A percentile compares a stretch with the other conserved stretches of the same genome.
These are phyloP conservation scores for Bothrops alternatus DNA, from an alignment of 2,797 vertebrate genomes.

Conservation along the genomic window DNA sequence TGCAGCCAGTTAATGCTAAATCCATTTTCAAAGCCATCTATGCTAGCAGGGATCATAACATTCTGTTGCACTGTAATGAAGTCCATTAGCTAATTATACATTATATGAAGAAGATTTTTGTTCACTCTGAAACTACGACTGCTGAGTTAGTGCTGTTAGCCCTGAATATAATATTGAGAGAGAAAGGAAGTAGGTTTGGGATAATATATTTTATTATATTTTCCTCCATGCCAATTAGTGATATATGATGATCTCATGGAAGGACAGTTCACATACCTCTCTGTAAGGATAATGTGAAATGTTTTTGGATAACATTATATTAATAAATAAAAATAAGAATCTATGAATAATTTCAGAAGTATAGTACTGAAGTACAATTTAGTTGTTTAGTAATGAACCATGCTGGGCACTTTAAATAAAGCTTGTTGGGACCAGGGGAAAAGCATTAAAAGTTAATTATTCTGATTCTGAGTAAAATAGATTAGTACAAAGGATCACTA, in stretches of 20 bases:
- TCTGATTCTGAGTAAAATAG: not conserved
- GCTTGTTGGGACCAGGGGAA: not conserved
- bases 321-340: not conserved
- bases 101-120: constrained; percentile 1
- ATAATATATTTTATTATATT: not conserved
- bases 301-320: not conserved
- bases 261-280: not conserved
- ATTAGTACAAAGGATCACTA: not conserved
- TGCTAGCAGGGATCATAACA: constrained; percentile 6
- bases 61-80: not conserved
- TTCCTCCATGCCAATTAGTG: not conserved
- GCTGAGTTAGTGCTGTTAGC: not conserved
- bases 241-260: not conserved
- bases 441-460: not conserved
- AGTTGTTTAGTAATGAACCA: not conserved
- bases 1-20: not conserved
- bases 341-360: not conserved
- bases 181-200: not conserved
- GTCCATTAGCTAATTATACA: constrained; percentile 25
- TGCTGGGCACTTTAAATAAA: not conserved
- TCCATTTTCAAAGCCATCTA: constrained; percentile 7
- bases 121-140: not conserved
- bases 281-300: not conserved
- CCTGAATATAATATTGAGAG: not conserved
- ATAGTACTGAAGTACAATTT: not conserved